Conservation (phyloP, 2,888 invertebrate genomes). For the Eubasilissa splendida region DNA sequence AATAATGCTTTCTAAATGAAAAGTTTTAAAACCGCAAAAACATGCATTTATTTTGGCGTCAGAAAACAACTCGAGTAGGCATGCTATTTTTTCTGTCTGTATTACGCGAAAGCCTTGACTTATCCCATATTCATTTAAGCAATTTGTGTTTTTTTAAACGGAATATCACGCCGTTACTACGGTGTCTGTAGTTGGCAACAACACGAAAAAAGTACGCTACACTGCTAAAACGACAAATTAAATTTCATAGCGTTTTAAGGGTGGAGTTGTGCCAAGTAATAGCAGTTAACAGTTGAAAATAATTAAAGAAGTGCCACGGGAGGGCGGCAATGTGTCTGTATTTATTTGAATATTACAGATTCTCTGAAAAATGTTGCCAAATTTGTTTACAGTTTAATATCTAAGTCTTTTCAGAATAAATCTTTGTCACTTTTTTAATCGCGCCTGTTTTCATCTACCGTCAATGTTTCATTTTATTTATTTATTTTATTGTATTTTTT, state of each 20-base stretch:
- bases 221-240: constrained; percentile 44
- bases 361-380: constrained; percentile 2
- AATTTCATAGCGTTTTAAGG: constrained; percentile 48
- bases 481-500: too few relatives aligned
- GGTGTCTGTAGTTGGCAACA: not conserved
- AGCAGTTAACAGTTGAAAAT: constrained; percentile 48
- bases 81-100: not conserved
- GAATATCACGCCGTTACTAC: constrained; percentile 3
- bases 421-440: too few relatives aligned
- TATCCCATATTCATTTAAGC: constrained; percentile 20
- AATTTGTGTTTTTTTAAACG: constrained; percentile 15
- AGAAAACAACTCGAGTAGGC: not conserved
- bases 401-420: too few relatives aligned
- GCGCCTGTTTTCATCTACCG: too few relatives aligned
- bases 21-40: too few relatives aligned
- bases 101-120: constrained; percentile 1
- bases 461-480: too few relatives aligned
- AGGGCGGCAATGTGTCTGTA: constrained; percentile 17
- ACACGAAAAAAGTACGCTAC: constrained; percentile 9
- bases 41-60: too few relatives aligned
- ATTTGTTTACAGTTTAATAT: too few relatives aligned
- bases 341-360: constrained; percentile 20
- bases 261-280: constrained; percentile 46
- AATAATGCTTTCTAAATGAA: too few relatives aligned
- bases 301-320: constrained; percentile 39